Conservation (phyloP, 2,888 invertebrate species). For the Melipona beecheii region DNA sequence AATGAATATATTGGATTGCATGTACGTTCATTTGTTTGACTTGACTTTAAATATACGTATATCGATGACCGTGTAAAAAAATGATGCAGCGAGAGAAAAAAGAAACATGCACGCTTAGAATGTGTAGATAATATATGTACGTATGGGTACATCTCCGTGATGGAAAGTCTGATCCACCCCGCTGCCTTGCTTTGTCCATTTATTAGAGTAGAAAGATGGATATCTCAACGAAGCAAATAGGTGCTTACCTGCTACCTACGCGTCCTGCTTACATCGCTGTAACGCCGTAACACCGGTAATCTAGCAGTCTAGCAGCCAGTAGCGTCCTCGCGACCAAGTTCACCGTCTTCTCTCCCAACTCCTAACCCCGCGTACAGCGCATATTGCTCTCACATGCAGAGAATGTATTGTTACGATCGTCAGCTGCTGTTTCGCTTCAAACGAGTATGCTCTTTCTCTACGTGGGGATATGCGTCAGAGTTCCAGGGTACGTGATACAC, state of each 20-base stretch:
- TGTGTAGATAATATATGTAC: not conserved
- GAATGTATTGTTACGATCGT: conserved; percentile 72
- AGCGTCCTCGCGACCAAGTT: conserved; percentile 31
- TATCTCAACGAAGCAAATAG: conserved; percentile 24
- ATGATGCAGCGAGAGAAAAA: too few species aligned
- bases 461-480: conserved; percentile 53
- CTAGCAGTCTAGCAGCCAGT: conserved; percentile 42
- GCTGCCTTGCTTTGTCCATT: not conserved
- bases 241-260: conserved; percentile 47
- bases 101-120: too few species aligned
- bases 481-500: conserved; percentile 45
- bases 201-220: conserved; percentile 27
- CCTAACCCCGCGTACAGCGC: conserved; percentile 50
- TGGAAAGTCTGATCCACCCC: not conserved
- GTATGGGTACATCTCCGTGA: not conserved
- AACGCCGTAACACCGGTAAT: conserved; percentile 49
- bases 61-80: not conserved
- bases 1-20: too few species aligned
- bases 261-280: conserved; percentile 47
- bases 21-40: too few species aligned
- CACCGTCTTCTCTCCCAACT: conserved; percentile 50
- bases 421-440: conserved; percentile 71
- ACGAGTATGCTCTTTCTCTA: conserved; percentile 52
- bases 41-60: too few species aligned
- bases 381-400: conserved; percentile 57